Percentiles rank a stretch among this genome's conserved stretches.
phyloP scores from a whole-genome alignment of 2,113 vertebrate genomes.

The Vidua chalybeata region DNA sequence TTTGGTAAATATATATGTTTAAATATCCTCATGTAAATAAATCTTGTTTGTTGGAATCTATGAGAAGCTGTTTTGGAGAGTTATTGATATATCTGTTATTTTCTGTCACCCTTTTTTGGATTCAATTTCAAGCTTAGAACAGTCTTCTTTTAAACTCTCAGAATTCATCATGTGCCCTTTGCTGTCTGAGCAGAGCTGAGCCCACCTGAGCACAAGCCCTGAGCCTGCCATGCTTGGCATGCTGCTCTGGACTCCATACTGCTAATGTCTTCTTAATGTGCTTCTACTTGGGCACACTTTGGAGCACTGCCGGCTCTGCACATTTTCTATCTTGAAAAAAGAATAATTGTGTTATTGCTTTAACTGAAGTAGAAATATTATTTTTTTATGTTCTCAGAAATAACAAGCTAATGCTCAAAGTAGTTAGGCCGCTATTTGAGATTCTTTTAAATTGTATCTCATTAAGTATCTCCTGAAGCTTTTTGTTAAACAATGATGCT shows the following conservation, averaged over 20 bases:
- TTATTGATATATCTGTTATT: neutral
- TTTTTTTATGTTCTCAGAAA: neutral
- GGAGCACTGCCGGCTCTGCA: neutral
- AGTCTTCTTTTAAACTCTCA: neutral
- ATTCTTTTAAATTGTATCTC: neutral
- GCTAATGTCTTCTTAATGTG: slow-evolving; percentile 22
- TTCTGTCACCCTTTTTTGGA: neutral
- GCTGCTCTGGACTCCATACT: neutral
- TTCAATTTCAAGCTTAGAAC: neutral
- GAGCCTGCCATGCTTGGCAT: neutral
- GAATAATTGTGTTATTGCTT: neutral
- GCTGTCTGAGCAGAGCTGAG: neutral
- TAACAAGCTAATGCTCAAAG: neutral
- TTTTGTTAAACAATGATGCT: neutral
- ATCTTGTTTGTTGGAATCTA: neutral
- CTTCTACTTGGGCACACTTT: slow-evolving; percentile 26
- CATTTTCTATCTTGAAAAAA: neutral
- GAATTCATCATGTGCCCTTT: neutral
- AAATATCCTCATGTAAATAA: neutral
- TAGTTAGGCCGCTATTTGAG: neutral
- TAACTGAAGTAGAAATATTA: neutral
- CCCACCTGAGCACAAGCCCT: neutral
- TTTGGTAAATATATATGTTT: neutral
- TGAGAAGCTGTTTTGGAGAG: neutral
- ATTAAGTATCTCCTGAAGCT: neutral